Evolutionary conservation across 1,140 invertebrate species (phyloP).

Genomic region (Calycopis cecrops): DNA sequence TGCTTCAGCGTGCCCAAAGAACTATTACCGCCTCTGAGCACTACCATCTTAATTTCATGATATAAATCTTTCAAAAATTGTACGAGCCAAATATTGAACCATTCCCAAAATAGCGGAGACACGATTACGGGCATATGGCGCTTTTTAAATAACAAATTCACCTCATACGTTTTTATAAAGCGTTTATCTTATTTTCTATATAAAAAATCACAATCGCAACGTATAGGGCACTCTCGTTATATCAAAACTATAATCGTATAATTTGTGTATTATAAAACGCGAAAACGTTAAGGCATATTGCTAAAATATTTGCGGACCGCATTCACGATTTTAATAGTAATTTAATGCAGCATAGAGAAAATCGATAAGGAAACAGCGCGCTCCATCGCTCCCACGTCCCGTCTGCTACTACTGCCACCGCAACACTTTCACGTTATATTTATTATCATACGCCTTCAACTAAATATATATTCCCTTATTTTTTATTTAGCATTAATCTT

Average conservation of each 20-base stretch:
- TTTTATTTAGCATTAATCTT: conserved; percentile 9
- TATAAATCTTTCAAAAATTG: conserved; percentile 63
- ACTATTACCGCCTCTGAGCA: conserved; percentile 52
- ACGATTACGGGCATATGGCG: conserved; percentile 54
- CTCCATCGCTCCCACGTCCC: conserved; percentile 42
- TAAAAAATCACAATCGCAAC: too few relatives aligned
- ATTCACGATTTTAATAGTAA: conserved; percentile 64
- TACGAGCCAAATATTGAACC: conserved; percentile 63
- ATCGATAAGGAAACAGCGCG: conserved; percentile 68
- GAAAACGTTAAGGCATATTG: conserved; percentile 37
- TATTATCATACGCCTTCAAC: conserved; percentile 22
- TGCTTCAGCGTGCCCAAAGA: conserved; percentile 43
- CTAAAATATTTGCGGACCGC: conserved; percentile 53
- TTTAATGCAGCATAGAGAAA: conserved; percentile 71
- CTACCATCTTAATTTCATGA: conserved; percentile 69
- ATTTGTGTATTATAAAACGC: conserved; percentile 14
- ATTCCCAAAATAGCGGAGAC: conserved; percentile 63
- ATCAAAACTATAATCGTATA: conserved; percentile 19
- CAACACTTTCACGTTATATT: conserved; percentile 40
- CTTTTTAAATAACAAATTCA: conserved; percentile 27
- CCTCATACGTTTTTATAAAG: conserved; percentile 27
- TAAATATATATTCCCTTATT: conserved; percentile 14
- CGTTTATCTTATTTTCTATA: too few relatives aligned
- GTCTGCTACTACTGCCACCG: conserved; percentile 40
- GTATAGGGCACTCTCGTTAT: not conserved